Percentiles rank a stretch among this genome's conserved stretches.
These are phyloP conservation scores for Phalanger gymnotis DNA, from an alignment of 2,797 vertebrate genomes.

Conservation along the genomic window DNA sequence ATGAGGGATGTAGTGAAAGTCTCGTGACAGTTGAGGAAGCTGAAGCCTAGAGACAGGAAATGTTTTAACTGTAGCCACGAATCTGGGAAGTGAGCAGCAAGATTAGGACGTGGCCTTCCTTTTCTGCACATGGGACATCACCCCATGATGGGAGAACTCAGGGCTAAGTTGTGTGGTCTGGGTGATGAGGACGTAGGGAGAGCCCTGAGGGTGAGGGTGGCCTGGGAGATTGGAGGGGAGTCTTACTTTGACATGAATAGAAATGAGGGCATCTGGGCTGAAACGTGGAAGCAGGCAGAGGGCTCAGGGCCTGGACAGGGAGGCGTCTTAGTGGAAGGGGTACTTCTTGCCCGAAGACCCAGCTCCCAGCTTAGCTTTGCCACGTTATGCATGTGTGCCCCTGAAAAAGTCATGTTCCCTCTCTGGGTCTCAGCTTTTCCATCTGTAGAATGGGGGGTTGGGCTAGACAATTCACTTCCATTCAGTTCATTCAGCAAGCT, in stretches of 20 bases:
- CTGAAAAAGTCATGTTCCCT: not conserved
- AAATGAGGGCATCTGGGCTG: not conserved
- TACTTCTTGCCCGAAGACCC: not conserved
- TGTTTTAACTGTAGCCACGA: not conserved
- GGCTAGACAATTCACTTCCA: not conserved
- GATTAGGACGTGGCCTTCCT: not conserved
- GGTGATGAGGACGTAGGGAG: not conserved
- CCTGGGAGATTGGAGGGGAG: constrained; percentile 5
- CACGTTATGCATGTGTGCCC: not conserved
- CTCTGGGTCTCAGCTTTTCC: not conserved
- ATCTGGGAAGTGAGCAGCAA: not conserved
- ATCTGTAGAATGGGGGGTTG: not conserved
- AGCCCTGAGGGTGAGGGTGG: not conserved
- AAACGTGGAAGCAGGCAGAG: not conserved
- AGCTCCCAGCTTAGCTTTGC: not conserved
- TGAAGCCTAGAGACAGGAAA: not conserved
- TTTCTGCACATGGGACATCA: not conserved
- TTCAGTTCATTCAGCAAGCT: not conserved
- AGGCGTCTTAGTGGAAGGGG: not conserved
- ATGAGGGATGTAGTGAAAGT: not conserved
- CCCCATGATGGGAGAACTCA: not conserved
- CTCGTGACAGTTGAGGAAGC: not conserved
- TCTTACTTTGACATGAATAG: not conserved
- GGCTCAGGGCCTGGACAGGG: not conserved
- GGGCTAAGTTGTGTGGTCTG: not conserved